phyloP scores from a whole-genome alignment of 1,140 invertebrate species.

The Myzus persicae region DNA sequence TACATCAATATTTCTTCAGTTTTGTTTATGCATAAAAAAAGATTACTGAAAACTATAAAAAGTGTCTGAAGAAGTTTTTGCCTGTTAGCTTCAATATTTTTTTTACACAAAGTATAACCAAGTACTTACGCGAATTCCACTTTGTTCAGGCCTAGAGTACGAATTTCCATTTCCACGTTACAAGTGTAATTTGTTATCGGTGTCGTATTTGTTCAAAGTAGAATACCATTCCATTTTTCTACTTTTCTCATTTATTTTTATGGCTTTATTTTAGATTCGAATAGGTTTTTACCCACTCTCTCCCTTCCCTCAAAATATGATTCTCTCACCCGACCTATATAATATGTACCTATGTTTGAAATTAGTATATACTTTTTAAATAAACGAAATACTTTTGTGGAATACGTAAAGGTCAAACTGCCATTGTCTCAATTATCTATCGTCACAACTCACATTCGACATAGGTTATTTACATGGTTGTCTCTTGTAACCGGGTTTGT shows the following conservation, averaged over 20 bases:
- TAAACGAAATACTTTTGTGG: not conserved
- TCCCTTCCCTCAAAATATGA: not conserved
- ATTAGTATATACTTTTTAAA: not conserved
- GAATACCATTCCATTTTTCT: not conserved
- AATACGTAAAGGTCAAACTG: not conserved
- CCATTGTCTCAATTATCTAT: not conserved
- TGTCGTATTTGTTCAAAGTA: not conserved
- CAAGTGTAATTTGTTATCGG: not conserved
- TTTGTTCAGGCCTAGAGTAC: not conserved
- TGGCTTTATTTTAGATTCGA: not conserved
- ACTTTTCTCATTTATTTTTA: slow-evolving; percentile 19
- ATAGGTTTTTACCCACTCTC: not conserved
- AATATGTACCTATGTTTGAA: not conserved
- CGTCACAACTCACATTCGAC: not conserved
- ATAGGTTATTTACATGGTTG: not conserved
- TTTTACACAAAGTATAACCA: not conserved
- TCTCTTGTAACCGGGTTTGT: not conserved
- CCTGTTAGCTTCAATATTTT: not conserved
- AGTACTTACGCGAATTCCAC: not conserved
- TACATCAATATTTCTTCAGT: not conserved
- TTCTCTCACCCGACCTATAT: not conserved
- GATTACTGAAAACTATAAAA: not conserved
- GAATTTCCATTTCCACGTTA: not conserved
- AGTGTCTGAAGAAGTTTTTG: not conserved
- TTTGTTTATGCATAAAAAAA: not conserved